Evolutionary conservation across 2,113 vertebrate genomes (phyloP).

Genomic region (Rafetus swinhoei): DNA sequence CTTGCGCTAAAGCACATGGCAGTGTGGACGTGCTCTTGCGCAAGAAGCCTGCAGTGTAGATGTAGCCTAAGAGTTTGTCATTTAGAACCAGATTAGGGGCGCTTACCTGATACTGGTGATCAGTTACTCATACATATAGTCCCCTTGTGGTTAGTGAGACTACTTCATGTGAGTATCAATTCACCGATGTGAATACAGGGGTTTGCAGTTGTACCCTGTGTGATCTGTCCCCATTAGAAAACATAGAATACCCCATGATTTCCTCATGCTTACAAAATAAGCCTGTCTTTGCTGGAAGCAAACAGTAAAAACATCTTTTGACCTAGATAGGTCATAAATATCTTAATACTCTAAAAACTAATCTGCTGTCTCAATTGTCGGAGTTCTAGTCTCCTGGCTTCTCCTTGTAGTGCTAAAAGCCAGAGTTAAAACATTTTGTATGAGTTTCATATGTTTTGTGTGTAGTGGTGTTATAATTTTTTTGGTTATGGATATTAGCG

Average conservation of each 20-base stretch:
- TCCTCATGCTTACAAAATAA: not conserved
- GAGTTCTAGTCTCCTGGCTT: not conserved
- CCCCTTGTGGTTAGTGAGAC: not conserved
- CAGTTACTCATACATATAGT: not conserved
- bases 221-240: not conserved
- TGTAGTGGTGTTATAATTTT: not conserved
- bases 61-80: not conserved
- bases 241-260: not conserved
- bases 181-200: not conserved
- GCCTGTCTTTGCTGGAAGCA: not conserved
- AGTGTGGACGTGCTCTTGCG: too few species aligned
- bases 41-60: too few species aligned
- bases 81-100: not conserved
- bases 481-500: not conserved
- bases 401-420: not conserved
- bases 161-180: not conserved
- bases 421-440: too few species aligned
- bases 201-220: not conserved
- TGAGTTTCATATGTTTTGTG: not conserved
- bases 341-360: not conserved
- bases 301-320: not conserved
- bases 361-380: accelerated
- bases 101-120: not conserved
- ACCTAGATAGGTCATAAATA: not conserved
- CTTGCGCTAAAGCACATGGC: too few species aligned